phyloP scores from a whole-genome alignment of 2,888 invertebrate species.

The Schrankia costaestrigalis region DNA sequence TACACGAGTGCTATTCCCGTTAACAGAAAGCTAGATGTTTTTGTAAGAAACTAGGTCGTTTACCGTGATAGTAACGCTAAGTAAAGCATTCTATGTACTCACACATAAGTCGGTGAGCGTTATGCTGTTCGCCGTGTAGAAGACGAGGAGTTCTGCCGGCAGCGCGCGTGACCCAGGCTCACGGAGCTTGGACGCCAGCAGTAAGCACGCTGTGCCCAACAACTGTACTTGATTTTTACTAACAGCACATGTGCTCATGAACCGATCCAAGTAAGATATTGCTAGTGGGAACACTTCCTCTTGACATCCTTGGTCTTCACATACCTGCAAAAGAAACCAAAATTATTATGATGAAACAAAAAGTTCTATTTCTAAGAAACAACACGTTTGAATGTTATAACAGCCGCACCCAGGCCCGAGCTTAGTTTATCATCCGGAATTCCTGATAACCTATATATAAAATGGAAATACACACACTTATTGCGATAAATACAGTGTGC shows the following conservation, averaged over 20 bases:
- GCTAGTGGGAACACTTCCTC: conserved; percentile 96
- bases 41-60: too few relatives aligned
- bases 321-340: conserved; percentile 86
- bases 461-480: conserved; percentile 60
- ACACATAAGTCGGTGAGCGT: conserved; percentile 92
- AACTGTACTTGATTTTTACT: conserved; percentile 94
- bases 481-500: conserved; percentile 64
- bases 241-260: conserved; percentile 91
- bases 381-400: conserved; percentile 15
- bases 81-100: conserved; percentile 68
- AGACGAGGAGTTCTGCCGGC: conserved; percentile 89
- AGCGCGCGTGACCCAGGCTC: conserved; percentile 89
- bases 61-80: too few relatives aligned
- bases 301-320: conserved; percentile 95
- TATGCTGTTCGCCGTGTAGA: conserved; percentile 97
- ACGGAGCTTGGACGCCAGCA: conserved; percentile 95
- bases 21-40: too few relatives aligned
- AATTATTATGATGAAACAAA: conserved; percentile 18
- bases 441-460: conserved; percentile 77
- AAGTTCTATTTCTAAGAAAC: conserved; percentile 36
- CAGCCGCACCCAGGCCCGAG: conserved; percentile 47
- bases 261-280: conserved; percentile 96
- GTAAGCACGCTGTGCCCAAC: conserved; percentile 93
- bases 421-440: conserved; percentile 68
- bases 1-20: not conserved